These are phyloP conservation scores for Merodon equestris DNA, from an alignment of 2,888 invertebrate genomes.

Conservation along the genomic window DNA sequence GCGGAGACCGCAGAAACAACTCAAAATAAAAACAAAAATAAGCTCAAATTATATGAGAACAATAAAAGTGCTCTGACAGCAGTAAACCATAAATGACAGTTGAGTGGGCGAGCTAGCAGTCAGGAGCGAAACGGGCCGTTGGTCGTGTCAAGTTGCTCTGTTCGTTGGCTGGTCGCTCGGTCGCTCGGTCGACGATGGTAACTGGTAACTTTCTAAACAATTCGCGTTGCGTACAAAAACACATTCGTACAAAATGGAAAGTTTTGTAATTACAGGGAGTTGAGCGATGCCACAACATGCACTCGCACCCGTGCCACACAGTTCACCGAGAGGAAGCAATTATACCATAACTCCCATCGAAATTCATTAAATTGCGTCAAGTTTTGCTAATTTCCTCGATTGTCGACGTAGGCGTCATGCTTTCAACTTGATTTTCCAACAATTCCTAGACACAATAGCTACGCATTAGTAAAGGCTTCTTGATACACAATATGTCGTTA, in stretches of 20 bases:
- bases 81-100: conserved; percentile 58
- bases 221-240: conserved; percentile 48
- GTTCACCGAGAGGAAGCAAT: conserved; percentile 61
- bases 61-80: conserved; percentile 58
- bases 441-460: too few relatives aligned
- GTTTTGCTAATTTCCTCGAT: conserved; percentile 59
- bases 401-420: conserved; percentile 19
- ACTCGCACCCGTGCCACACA: conserved; percentile 49
- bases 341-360: conserved; percentile 53
- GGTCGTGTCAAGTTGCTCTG: not conserved
- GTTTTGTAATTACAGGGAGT: conserved; percentile 64
- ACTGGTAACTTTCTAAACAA: conserved; percentile 59
- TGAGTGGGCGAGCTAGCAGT: not conserved
- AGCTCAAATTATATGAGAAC: conserved; percentile 60
- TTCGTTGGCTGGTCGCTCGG: conserved; percentile 1
- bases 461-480: too few relatives aligned
- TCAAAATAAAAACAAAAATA: conserved; percentile 29
- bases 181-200: conserved; percentile 5
- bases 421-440: too few relatives aligned
- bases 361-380: conserved; percentile 65
- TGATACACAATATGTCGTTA: too few relatives aligned
- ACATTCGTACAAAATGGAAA: conserved; percentile 48
- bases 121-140: too few relatives aligned
- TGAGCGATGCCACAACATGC: conserved; percentile 67
- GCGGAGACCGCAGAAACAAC: conserved; percentile 3